Evolutionary conservation across 2,888 invertebrate genomes (phyloP).

Genomic region (Aphodius sticticus): DNA sequence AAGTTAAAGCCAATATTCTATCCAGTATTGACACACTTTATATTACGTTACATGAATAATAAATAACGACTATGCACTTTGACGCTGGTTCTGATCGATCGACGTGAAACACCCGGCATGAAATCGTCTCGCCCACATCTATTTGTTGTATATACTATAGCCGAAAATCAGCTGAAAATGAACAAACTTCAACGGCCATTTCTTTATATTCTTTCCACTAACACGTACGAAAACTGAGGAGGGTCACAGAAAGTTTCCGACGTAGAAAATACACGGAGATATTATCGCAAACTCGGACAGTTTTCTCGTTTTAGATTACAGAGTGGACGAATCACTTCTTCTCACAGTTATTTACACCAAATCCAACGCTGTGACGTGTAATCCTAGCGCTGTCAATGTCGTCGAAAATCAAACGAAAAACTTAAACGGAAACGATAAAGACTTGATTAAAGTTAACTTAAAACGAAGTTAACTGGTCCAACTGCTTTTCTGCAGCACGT

Average conservation of each 20-base stretch:
- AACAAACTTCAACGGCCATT: not conserved
- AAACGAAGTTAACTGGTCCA: constrained; percentile 34
- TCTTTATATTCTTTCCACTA: not conserved
- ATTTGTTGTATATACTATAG: not conserved
- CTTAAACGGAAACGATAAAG: not conserved
- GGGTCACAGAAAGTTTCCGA: not conserved
- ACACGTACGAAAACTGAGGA: not conserved
- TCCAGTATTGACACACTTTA: not conserved
- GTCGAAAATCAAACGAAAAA: not conserved
- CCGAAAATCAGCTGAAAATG: not conserved
- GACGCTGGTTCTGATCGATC: not conserved
- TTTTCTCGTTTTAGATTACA: not conserved
- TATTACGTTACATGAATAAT: constrained; percentile 18
- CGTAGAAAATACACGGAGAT: not conserved
- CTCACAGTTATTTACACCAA: not conserved
- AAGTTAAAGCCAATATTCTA: not conserved
- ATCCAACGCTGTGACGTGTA: not conserved
- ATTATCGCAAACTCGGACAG: not conserved
- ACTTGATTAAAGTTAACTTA: not conserved
- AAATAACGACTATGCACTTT: constrained; percentile 9
- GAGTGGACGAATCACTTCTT: not conserved
- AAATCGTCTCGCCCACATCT: not conserved
- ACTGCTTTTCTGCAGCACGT: constrained; percentile 25
- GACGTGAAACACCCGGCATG: not conserved
- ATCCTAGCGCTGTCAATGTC: constrained; percentile 5